These are phyloP conservation scores for Drosophila sordidula DNA, from an alignment of 2,888 invertebrate species.

Conservation along the genomic window DNA sequence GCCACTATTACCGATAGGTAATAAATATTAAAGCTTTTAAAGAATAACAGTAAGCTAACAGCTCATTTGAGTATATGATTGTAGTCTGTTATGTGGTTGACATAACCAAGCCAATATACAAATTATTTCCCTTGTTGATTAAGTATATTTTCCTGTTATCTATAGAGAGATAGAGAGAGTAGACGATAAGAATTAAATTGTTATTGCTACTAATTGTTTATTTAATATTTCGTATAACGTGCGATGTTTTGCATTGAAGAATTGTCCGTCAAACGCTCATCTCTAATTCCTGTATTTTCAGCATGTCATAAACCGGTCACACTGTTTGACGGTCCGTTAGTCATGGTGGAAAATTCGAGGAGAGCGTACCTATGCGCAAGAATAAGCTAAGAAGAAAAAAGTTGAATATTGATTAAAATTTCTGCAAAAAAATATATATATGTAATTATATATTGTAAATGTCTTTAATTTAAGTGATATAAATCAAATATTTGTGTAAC, in stretches of 20 bases:
- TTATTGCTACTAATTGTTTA: not conserved
- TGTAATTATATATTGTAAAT: constrained; percentile 80
- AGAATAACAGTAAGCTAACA: constrained; percentile 1
- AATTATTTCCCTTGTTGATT: not conserved
- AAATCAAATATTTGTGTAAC: constrained; percentile 77
- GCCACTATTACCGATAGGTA: not conserved
- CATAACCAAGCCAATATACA: not conserved
- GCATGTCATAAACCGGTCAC: constrained; percentile 27
- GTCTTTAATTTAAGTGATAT: constrained; percentile 78
- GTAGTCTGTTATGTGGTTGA: not conserved
- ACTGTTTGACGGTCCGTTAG: constrained; percentile 44
- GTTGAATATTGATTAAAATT: constrained; percentile 77
- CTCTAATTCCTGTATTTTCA: constrained; percentile 21
- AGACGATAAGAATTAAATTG: not conserved
- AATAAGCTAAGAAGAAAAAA: constrained; percentile 68
- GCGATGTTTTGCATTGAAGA: not conserved
- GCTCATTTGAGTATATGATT: constrained; percentile 1
- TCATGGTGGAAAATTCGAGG: constrained; percentile 82
- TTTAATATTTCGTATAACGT: not conserved
- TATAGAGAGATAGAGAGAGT: not conserved
- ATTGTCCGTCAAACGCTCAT: constrained; percentile 2
- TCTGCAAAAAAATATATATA: constrained; percentile 76
- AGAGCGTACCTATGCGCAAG: constrained; percentile 80
- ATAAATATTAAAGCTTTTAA: too few relatives aligned
- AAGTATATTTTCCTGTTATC: not conserved